Percentiles rank a stretch among this genome's conserved stretches.
These are phyloP conservation scores for Lichenostomus cassidix DNA, from an alignment of 2,113 vertebrate species.

Conservation along the genomic window DNA sequence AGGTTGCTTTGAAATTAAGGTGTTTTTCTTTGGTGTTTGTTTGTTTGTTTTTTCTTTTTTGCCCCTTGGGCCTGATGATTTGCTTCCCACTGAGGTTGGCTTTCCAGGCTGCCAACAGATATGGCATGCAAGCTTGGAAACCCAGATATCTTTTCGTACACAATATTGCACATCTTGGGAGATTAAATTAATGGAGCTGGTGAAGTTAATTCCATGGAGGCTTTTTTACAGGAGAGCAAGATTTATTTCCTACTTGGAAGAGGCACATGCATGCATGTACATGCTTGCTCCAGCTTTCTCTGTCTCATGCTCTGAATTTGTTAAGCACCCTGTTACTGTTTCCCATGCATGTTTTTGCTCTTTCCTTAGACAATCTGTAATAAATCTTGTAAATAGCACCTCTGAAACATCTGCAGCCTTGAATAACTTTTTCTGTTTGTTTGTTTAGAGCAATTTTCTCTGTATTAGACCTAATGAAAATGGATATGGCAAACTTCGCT, in stretches of 20 bases:
- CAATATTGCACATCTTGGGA: not conserved
- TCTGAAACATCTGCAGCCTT: constrained; percentile 14
- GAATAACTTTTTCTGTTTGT: constrained; percentile 47
- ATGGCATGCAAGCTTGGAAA: not conserved
- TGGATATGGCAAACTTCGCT: constrained; percentile 97
- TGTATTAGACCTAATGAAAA: constrained; percentile 93
- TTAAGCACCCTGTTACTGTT: not conserved
- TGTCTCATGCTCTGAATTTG: not conserved
- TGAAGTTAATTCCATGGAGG: not conserved
- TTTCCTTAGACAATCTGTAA: not conserved
- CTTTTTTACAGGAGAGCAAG: not conserved
- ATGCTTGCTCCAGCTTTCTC: not conserved
- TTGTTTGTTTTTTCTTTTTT: not conserved
- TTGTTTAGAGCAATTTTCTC: constrained; percentile 89
- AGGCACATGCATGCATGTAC: not conserved
- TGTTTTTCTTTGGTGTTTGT: not conserved
- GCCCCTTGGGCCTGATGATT: not conserved
- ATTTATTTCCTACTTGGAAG: not conserved
- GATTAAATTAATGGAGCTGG: not conserved
- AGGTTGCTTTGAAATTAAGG: not conserved
- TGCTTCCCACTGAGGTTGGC: not conserved
- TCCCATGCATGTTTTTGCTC: constrained; percentile 15
- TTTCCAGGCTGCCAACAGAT: not conserved
- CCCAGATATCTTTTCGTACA: not conserved
- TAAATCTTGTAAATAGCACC: not conserved